Conservation (phyloP, 2,888 invertebrate species). For the Trilocha varians region DNA sequence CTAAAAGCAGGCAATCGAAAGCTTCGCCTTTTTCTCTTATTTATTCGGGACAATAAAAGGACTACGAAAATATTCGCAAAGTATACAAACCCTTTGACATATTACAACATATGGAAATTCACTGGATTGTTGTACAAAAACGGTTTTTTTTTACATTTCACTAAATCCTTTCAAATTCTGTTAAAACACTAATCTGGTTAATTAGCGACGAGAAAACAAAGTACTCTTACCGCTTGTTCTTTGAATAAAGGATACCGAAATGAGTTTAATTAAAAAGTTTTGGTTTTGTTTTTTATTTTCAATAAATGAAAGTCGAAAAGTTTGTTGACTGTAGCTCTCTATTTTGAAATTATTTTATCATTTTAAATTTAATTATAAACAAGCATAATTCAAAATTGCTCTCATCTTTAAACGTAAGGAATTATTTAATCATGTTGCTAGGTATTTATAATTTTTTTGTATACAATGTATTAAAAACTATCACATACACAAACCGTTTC, state of each 20-base stretch:
- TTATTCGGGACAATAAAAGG: conserved; percentile 10
- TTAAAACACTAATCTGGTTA: background rate
- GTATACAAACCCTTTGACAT: conserved; percentile 1
- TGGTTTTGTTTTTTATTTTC: background rate
- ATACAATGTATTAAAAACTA: no score
- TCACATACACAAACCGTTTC: no score
- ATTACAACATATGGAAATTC: background rate
- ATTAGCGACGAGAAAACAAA: background rate
- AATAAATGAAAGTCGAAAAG: background rate
- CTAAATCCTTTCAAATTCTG: background rate
- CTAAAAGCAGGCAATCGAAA: conserved; percentile 49
- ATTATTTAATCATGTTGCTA: no score
- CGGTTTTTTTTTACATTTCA: background rate
- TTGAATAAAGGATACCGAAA: background rate
- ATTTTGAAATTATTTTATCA: no score
- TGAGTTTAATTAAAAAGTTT: background rate
- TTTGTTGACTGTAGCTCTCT: no score
- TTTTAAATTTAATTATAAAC: no score
- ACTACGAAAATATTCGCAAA: background rate
- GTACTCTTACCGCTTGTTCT: background rate
- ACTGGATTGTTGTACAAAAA: background rate
- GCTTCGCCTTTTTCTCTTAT: conserved; percentile 23
- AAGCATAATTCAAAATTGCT: no score
- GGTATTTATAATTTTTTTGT: no score
- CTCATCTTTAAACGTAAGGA: no score